Base-by-base conservation (phyloP, 2,113 vertebrate genomes). In the Todiramphus saurophagus region DNA sequence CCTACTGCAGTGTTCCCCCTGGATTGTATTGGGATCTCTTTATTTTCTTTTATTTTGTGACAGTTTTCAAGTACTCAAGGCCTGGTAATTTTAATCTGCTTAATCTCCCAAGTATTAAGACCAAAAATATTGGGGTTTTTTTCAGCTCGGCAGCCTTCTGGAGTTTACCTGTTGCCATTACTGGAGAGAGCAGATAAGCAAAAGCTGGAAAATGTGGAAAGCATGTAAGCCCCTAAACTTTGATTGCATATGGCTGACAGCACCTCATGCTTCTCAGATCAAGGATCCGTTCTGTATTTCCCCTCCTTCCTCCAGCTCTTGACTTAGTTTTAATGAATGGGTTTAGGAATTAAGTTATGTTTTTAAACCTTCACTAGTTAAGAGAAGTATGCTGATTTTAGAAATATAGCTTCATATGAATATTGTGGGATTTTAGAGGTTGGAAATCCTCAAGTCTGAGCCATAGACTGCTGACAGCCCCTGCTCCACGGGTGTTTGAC, bases 51-150 rank as follows among this genome's bases (percentile, higher is more conserved):
- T 48, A 7, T 50, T 56, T 83, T 51, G 16, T 67, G 58, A 18
- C 16, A 70, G 27, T 46, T 78, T 85, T 31, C 5, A 23, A 13
- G 56, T 86, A 13, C 13, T 66, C 1, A 2, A 35, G 37, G 23
- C 23, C 10, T 66, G 30, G 28, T 39, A 16, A 80, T 68, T 89
- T 93, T 66, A 46, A 91, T 69, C 48, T 64, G 10, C 25, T 55
- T 85, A 14, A 79, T 72, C 62, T 90, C 28, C 16, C 16, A 37
- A 55, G 25, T 69, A 59, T 87, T 67, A 83, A 58, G 35, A 25
- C 12, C 3, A 35, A 8, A 12, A 60, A 77, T 81, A 20, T 14
- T 0, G 0, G 10, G 10, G 8, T n/a, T 51, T 51, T 59, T 60
- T 59, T n/a, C 43, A 72, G 50, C 20, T 85, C 13, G 33, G 16